A percentile compares a stretch with the other conserved stretches of the same genome.
Evolutionary conservation across 2,888 invertebrate genomes (phyloP).

Genomic region (Amblyteles armatorius): DNA sequence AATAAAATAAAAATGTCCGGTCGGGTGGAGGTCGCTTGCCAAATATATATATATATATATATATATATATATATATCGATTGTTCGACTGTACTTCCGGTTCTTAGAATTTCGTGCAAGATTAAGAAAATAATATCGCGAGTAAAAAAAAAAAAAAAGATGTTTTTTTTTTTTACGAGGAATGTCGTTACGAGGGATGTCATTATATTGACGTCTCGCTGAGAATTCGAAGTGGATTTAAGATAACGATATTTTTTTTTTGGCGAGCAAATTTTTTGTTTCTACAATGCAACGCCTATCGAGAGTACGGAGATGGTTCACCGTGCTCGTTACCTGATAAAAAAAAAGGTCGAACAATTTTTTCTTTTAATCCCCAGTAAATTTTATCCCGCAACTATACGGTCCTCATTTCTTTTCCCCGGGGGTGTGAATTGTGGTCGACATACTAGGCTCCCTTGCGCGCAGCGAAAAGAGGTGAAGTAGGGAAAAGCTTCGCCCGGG

Average conservation of each 20-base stretch:
- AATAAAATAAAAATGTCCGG: neutral
- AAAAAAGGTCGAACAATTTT: neutral
- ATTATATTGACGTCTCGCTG: no score
- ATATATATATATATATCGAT: neutral
- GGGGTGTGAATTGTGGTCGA: slow-evolving; percentile 24
- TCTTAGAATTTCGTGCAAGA: neutral
- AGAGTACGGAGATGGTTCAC: neutral
- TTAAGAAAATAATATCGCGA: neutral
- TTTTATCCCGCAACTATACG: neutral
- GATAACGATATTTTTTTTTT: no score
- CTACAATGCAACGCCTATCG: no score
- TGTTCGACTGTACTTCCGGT: neutral
- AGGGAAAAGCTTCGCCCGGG: slow-evolving; percentile 49
- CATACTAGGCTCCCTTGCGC: neutral
- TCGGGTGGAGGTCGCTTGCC: neutral
- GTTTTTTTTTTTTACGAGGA: no score
- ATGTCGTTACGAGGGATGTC: no score
- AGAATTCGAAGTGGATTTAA: no score
- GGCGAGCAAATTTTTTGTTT: no score
- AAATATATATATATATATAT: neutral
- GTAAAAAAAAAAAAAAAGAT: no score
- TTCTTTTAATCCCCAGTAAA: neutral
- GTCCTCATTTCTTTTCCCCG: neutral
- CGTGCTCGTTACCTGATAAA: neutral
- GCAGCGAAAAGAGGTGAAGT: slow-evolving; percentile 23